A percentile compares a stretch with the other conserved stretches of the same genome.
Evolutionary conservation across 2,797 vertebrate genomes (phyloP).

Genomic region (Emydoidea blandingii): DNA sequence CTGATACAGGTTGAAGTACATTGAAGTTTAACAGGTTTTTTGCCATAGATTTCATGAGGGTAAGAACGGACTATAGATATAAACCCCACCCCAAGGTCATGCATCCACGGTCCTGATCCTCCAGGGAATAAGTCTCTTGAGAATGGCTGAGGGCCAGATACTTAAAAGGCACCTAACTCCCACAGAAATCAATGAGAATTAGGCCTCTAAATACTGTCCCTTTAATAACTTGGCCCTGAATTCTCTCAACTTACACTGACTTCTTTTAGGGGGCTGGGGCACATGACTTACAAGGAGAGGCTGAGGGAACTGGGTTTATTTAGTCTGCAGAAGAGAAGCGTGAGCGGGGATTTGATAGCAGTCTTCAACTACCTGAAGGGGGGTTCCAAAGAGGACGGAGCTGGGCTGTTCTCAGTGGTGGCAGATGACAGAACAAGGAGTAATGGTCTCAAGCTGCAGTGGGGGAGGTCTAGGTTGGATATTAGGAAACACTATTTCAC

Average conservation of each 20-base stretch:
- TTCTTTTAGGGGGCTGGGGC: not conserved
- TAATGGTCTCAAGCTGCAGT: no score
- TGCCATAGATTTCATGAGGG: conserved; percentile 11
- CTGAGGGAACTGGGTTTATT: no score
- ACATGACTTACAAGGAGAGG: no score
- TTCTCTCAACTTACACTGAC: conserved; percentile 48
- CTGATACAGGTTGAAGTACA: not conserved
- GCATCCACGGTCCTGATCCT: conserved; percentile 34
- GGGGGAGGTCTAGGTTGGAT: no score
- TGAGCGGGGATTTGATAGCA: no score
- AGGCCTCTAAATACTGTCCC: not conserved
- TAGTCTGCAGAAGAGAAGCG: no score
- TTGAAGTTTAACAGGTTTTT: conserved; percentile 15
- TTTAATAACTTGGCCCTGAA: not conserved
- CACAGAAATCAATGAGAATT: not conserved
- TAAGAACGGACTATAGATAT: conserved; percentile 56
- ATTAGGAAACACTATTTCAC: no score
- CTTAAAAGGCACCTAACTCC: not conserved
- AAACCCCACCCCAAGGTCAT: conserved; percentile 45
- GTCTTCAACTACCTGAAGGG: no score
- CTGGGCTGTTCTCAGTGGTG: no score
- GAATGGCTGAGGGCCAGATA: conserved; percentile 32
- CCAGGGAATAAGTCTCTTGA: conserved; percentile 37
- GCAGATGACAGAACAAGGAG: no score
- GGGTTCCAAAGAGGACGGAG: no score